A percentile compares a stretch with the other conserved stretches of the same genome.
These are phyloP conservation scores for Ciconia nigra DNA, from an alignment of 2,797 vertebrate genomes.

Conservation along the genomic window DNA sequence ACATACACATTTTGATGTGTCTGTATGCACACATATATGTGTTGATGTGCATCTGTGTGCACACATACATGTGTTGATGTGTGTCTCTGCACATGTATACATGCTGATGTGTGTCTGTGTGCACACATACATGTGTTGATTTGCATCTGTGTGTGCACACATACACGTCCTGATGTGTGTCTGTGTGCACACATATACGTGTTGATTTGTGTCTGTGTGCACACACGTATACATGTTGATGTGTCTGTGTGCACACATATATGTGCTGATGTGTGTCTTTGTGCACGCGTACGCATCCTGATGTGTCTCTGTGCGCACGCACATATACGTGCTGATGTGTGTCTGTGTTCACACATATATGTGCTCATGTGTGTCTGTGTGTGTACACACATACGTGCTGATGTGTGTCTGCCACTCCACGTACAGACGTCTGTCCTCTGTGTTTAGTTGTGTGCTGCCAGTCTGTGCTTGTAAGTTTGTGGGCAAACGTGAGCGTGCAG, in stretches of 20 bases:
- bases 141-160: not conserved
- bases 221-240: too few species aligned
- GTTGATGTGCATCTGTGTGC: not conserved
- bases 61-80: too few species aligned
- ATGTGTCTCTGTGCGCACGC: accelerated
- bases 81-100: accelerated
- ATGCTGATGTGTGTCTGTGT: too few species aligned
- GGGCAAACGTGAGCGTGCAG: accelerated
- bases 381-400: not conserved
- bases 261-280: not conserved
- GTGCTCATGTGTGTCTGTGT: not conserved
- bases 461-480: accelerated
- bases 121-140: accelerated
- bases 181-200: too few species aligned
- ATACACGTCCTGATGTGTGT: not conserved
- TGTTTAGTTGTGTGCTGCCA: not conserved
- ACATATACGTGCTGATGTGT: not conserved
- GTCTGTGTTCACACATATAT: too few species aligned
- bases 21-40: too few species aligned
- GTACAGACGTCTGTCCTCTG: not conserved
- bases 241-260: not conserved
- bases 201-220: not conserved
- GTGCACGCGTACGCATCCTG: too few species aligned
- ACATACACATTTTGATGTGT: too few species aligned
- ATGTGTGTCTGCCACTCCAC: not conserved